Percentiles rank a stretch among this genome's conserved stretches.
Conservation (phyloP, 2,113 vertebrate species). For the Saguinus imperator region DNA sequence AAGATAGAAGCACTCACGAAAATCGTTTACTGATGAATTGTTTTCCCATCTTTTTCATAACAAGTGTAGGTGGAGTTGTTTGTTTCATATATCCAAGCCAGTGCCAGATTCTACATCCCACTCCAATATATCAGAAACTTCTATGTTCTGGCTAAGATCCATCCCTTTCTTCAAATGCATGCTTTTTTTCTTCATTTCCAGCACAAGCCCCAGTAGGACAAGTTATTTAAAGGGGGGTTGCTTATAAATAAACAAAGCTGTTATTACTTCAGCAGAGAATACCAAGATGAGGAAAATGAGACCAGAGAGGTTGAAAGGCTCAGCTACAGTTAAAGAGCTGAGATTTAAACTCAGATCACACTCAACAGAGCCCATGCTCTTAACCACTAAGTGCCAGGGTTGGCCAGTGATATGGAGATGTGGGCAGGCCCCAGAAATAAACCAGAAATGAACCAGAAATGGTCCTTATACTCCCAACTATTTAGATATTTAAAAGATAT, state of each 20-base stretch:
- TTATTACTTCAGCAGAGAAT: not conserved
- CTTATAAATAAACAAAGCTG: not conserved
- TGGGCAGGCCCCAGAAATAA: not conserved
- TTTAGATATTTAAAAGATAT: not conserved
- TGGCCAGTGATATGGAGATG: not conserved
- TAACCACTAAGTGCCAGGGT: not conserved
- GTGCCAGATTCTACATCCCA: not conserved
- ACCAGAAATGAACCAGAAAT: not conserved
- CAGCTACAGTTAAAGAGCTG: not conserved
- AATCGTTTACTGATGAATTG: not conserved
- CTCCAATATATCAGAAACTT: not conserved
- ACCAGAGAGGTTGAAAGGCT: not conserved
- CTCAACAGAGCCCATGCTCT: not conserved
- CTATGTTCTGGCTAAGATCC: not conserved
- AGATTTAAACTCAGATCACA: not conserved
- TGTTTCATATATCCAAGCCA: slow-evolving; percentile 2
- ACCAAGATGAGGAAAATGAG: not conserved
- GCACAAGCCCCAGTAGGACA: not conserved
- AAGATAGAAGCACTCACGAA: not conserved
- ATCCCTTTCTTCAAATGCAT: not conserved
- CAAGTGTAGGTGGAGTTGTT: not conserved
- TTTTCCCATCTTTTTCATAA: slow-evolving; percentile 5
- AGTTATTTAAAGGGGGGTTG: not conserved
- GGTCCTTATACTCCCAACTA: not conserved
- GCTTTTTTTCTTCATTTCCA: slow-evolving; percentile 24